A percentile compares a stretch with the other conserved stretches of the same genome.
Conservation (phyloP, 2,113 vertebrate genomes). For the Sprattus sprattus region DNA sequence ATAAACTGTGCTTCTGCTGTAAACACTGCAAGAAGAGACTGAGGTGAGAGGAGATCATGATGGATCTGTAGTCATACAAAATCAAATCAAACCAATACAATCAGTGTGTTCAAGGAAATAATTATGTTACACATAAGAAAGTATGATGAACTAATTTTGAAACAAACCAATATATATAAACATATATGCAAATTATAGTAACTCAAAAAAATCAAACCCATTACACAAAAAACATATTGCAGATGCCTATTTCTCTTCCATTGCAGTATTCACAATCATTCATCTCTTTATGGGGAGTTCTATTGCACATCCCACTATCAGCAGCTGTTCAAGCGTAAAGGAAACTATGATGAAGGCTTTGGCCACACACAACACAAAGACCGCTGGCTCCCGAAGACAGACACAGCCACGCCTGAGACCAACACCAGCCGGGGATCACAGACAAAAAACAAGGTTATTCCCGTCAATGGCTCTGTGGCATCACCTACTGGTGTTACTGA, state of each 20-base stretch:
- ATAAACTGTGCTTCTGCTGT: slow-evolving; percentile 81
- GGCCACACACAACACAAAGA: slow-evolving; percentile 73
- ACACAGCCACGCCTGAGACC: slow-evolving; percentile 45
- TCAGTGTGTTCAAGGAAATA: neutral
- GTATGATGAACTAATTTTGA: too few relatives aligned
- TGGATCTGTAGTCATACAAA: neutral
- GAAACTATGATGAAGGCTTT: slow-evolving; percentile 76
- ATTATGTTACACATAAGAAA: too few relatives aligned
- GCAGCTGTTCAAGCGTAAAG: slow-evolving; percentile 72
- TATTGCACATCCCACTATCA: slow-evolving; percentile 75
- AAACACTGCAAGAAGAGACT: slow-evolving; percentile 78
- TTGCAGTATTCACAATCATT: slow-evolving; percentile 72
- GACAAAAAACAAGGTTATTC: slow-evolving; percentile 36
- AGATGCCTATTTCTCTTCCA: slow-evolving; percentile 27
- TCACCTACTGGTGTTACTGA: slow-evolving; percentile 9
- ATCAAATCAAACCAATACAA: neutral
- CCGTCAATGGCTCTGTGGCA: slow-evolving; percentile 21
- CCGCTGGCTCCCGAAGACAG: slow-evolving; percentile 64
- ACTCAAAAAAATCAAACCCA: neutral
- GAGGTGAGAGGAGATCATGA: slow-evolving; percentile 73
- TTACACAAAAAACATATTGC: neutral
- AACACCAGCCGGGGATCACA: slow-evolving; percentile 32
- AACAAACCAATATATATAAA: too few relatives aligned
- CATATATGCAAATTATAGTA: too few relatives aligned
- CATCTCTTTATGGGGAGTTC: slow-evolving; percentile 73